Conservation (phyloP, 1,140 invertebrate genomes). For the Hycleus phaleratus region DNA sequence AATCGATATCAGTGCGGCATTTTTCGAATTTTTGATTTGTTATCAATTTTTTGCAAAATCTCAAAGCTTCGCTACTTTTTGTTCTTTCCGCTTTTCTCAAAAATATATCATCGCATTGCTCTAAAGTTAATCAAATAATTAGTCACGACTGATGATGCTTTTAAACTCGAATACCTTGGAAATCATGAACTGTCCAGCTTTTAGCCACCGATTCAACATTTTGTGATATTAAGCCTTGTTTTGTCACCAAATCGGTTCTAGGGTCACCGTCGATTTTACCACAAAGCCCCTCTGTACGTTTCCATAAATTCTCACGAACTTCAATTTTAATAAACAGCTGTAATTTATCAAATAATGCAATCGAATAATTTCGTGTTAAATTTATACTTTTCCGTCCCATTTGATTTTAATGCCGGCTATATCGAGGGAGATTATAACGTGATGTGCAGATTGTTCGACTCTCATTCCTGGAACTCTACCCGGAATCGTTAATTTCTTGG, state of each 20-base stretch:
- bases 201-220: slow-evolving; percentile 50
- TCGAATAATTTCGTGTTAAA: too few species aligned
- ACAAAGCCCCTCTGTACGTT: slow-evolving; percentile 72
- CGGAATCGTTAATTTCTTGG: slow-evolving; percentile 57
- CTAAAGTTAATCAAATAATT: too few species aligned
- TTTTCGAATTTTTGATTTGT: too few species aligned
- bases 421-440: slow-evolving; percentile 59
- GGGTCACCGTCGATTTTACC: slow-evolving; percentile 64
- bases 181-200: slow-evolving; percentile 57
- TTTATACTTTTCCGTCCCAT: slow-evolving; percentile 53
- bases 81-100: too few species aligned
- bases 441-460: slow-evolving; percentile 59
- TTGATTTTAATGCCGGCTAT: slow-evolving; percentile 60
- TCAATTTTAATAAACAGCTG: slow-evolving; percentile 29
- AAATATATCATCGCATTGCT: too few species aligned
- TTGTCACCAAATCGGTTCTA: slow-evolving; percentile 60
- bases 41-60: too few species aligned
- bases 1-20: too few species aligned
- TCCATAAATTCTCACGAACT: slow-evolving; percentile 59
- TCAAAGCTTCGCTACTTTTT: too few species aligned
- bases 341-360: too few species aligned
- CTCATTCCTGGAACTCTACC: slow-evolving; percentile 57
- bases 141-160: too few species aligned
- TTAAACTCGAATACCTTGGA: slow-evolving; percentile 37
- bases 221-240: slow-evolving; percentile 46